Evolutionary conservation across 2,888 invertebrate species (phyloP).

Genomic region (Capitulum mitella): DNA sequence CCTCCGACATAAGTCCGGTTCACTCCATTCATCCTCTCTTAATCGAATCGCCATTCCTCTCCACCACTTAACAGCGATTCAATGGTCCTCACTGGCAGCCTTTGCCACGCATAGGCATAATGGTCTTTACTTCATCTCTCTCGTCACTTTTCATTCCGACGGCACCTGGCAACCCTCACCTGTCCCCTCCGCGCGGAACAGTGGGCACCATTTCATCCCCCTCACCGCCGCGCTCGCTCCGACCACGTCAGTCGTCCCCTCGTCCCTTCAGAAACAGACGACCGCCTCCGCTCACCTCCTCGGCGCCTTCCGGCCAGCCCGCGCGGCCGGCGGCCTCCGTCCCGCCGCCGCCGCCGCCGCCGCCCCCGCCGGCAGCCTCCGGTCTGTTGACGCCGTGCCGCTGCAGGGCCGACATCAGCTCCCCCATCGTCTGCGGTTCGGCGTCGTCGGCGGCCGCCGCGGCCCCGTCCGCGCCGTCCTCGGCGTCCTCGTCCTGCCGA

Average conservation of each 20-base stretch:
- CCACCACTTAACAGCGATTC: no score
- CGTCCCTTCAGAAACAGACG: not conserved
- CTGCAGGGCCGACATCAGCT: not conserved
- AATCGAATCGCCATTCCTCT: no score
- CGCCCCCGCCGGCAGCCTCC: not conserved
- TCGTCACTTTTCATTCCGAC: not conserved
- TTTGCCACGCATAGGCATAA: no score
- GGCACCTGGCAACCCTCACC: not conserved
- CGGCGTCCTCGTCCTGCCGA: not conserved
- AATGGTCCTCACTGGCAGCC: no score
- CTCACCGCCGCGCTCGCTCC: not conserved
- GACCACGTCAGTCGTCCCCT: not conserved
- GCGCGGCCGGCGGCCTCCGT: not conserved
- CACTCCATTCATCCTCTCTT: no score
- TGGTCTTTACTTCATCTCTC: not conserved
- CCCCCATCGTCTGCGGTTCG: not conserved
- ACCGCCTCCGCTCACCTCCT: not conserved
- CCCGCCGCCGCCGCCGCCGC: not conserved
- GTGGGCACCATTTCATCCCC: not conserved
- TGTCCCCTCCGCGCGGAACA: not conserved
- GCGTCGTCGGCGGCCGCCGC: not conserved
- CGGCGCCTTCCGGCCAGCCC: not conserved
- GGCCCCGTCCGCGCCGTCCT: not conserved
- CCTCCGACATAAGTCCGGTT: no score
- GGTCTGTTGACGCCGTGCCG: not conserved